Base-by-base conservation (phyloP, 2,888 invertebrate species). In the Spodoptera littoralis region DNA sequence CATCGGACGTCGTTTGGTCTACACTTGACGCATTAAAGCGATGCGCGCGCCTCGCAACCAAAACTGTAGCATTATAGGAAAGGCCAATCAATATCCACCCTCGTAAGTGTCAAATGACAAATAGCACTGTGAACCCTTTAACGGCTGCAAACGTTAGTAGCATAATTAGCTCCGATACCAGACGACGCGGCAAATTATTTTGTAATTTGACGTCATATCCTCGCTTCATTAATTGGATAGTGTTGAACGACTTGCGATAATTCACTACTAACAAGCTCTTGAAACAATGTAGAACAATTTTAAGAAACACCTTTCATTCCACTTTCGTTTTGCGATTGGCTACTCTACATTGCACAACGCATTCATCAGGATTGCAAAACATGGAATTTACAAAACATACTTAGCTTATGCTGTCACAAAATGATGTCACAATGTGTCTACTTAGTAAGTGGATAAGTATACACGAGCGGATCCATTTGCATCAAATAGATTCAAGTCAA, bases 121-220 rank as follows among this genome's bases (percentile, higher is more conserved):
- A 80, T 76, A 71, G 67, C 76, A 56, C 60, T 66, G 46, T 70
- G 73, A 81, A 78, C 83, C 84, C 79, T 79, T 82, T 74, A 79
- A 79, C 77, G 76, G 76, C 73, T 79, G 68, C 73, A 67, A 65
- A 51, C 57, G 72, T 61, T 65, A 72, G 67, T 66, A 73, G 72
- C 65, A 70, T 86, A 90, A 91, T 90, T 89, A 90, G 81, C 76
- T 69, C 68, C 69, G 18, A 70, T 77, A 69, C 73, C 60, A 73
- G 77, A 69, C 81, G 77, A 76, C 75, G 73, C 76, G 73, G 82
- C 78, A 81, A 87, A 89, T 90, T 88, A 91, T 90, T 87, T 80
- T 82, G 89, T 90, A 90, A 92, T 89, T 88, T 81, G 88, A 90
- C 83, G 84, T 85, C 86, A 84, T 84, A 83, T 83, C 80, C 76